Evolutionary conservation across 2,113 vertebrate species (phyloP), one percentile per base, ranked within the genome.

Genomic region (Myodes glareolus): DNA sequence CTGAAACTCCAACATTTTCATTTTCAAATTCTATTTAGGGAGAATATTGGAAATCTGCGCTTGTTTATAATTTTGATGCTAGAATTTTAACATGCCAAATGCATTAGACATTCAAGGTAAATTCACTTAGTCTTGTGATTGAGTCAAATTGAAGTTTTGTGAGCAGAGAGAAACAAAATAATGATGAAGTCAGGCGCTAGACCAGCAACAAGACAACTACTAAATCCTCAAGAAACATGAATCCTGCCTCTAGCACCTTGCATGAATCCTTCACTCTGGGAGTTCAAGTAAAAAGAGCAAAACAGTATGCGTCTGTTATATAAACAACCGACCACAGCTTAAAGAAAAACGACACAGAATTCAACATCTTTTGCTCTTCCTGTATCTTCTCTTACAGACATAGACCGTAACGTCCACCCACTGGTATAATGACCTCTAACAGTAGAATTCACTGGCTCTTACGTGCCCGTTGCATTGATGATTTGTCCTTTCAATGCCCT

Each of bases 81-180:
- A 85, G 17, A 70, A 68, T 78, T 93, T 86, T 86, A 78, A 88
- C 94, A 94, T 92, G 61, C 7, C 80, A 93, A 75, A 65, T 45
- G 36, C 29, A 50, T 23, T 39, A 88, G 27, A 19, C 0, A 76
- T 63, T 88, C 68, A 77, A 82, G 39, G 25, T 58, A 96, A 50
- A 94, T 78, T 63, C 36, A 94, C 31, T 75, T 94, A 63, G 45
- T 19, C 5, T 80, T 63, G 13, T 29, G 16, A 72, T 50, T 90
- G 29, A 82, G 90, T 86, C 47, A 36, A 92, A 94, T 67, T 39
- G 3, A 58, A 88, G 25, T 17, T 27, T 33, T 23, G 10, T 16
- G 16, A 82, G 39, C 58, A 2, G 4, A 6, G 70, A 90, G 76
- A 36, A 36, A 96, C 7, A 47, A 36, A 90, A 31, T 73, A n/a